Conservation (phyloP, 1,140 invertebrate genomes). For the Notospermus geniculatus region DNA sequence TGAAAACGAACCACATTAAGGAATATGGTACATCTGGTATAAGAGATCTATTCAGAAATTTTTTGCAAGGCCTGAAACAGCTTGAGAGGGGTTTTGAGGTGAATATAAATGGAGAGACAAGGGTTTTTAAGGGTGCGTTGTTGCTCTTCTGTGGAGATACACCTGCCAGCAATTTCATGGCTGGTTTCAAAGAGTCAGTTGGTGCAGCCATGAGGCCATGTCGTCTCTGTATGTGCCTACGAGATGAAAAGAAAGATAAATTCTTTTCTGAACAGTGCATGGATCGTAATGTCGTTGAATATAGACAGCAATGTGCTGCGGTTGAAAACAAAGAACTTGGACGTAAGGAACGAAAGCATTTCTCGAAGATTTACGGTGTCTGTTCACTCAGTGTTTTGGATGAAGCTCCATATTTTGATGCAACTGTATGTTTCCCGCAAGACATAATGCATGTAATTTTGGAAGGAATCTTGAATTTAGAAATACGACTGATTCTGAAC, state of each 20-base stretch:
- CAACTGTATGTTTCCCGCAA: not conserved
- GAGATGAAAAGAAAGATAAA: not conserved
- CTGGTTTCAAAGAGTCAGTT: slow-evolving; percentile 3
- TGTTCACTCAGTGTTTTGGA: not conserved
- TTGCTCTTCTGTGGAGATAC: not conserved
- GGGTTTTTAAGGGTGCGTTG: not conserved
- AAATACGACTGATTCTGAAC: not conserved
- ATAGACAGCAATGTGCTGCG: too few relatives aligned
- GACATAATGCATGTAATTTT: slow-evolving; percentile 7
- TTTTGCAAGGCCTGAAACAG: not conserved
- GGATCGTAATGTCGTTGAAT: too few relatives aligned
- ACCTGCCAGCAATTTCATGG: not conserved
- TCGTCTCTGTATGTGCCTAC: not conserved
- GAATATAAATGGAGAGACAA: not conserved
- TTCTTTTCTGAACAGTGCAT: not conserved
- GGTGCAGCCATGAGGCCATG: slow-evolving; percentile 1
- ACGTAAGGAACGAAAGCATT: too few relatives aligned
- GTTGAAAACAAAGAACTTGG: too few relatives aligned
- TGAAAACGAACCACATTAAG: not conserved
- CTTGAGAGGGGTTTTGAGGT: not conserved
- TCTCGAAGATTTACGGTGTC: not conserved
- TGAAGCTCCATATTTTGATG: not conserved
- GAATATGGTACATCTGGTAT: too few relatives aligned
- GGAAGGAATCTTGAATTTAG: not conserved
- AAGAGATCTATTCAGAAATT: not conserved